phyloP scores from a whole-genome alignment of 1,140 invertebrate species.

The Armadillidium nasatum region DNA sequence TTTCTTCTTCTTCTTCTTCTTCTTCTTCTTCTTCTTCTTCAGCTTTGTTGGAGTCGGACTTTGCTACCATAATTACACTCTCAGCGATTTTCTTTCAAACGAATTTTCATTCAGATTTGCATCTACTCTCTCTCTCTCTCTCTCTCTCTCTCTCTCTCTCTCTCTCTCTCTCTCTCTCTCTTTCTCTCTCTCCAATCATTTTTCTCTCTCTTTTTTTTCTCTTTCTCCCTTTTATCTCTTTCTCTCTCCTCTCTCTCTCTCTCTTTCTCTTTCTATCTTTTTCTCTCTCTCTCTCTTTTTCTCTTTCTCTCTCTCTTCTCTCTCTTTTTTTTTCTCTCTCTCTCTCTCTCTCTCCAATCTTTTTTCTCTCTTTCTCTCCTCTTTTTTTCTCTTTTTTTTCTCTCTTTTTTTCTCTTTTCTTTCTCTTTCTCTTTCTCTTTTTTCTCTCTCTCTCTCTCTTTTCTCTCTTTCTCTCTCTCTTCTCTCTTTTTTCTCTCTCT shows the following conservation, averaged over 20 bases:
- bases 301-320: conserved; percentile 7
- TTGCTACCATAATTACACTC: background rate
- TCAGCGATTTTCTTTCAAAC: background rate
- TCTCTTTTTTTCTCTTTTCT: background rate
- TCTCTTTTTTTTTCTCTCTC: background rate
- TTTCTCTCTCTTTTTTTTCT: too few relatives aligned
- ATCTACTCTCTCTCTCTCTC: background rate
- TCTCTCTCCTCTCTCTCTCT: background rate
- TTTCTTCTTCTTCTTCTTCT: background rate
- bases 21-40: background rate
- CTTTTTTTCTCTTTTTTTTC: too few relatives aligned
- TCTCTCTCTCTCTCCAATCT: conserved; percentile 5
- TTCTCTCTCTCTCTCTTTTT: background rate
- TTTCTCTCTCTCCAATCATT: too few relatives aligned
- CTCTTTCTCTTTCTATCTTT: background rate
- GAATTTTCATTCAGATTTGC: background rate
- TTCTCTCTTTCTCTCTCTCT: conserved; percentile 9
- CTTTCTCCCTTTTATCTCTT: too few relatives aligned
- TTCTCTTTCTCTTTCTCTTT: background rate
- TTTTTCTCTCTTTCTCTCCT: conserved; percentile 11
- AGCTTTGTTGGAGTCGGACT: background rate
- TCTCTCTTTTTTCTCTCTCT: too few relatives aligned
- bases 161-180: background rate
- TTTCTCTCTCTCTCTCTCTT: background rate
- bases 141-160: background rate